Base-by-base conservation (phyloP, 2,797 vertebrate species). In the Sebastes cheni region DNA sequence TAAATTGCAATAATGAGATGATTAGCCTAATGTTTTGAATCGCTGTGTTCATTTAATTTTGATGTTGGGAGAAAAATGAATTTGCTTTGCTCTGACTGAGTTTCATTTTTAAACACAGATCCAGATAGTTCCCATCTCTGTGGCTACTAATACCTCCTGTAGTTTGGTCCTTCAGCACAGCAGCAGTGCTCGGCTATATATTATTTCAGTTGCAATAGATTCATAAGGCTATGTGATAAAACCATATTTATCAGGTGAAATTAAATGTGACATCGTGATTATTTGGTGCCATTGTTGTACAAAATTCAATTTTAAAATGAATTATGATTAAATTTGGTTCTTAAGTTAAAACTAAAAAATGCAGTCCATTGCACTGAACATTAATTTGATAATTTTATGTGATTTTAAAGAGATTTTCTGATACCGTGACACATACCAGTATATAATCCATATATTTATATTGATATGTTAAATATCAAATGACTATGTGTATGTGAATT, bases 1-100 rank as follows among this genome's bases (percentile, higher is more conserved):
- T 16, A 77, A 9, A 54, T 25, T 42, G 6, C 62, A 61, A 14
- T 67, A 55, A 67, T 62, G 6, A 62, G 14, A 22, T 34, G 34
- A 67, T 77, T 36, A 36, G 6, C 62, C 8, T 46, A 18, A 61
- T 67, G 67, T 71, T 79, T 69, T 66, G 18, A 50, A 66, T 54
- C 1, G 23, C 29, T 60, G 30, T 34, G 12, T 32, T 74, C 12
- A 59, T 70, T 65, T 69, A 18, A 58, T 64, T 67, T 67, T 62
- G 27, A 65, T 66, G 29, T 13, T 52, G 27, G 22, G 25, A 55
- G 32, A 54, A 20, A 65, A 72, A 64, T 46, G 0, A 27, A 72
- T 52, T 59, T 12, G 22, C 50, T 58, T 69, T 20, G 7, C 30
- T 54, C 56, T 32, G 29, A 62, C 5, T 22, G 6, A 3, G 3